Evolutionary conservation across 2,113 vertebrate species (phyloP).

Genomic region (Epinephelus fuscoguttatus): DNA sequence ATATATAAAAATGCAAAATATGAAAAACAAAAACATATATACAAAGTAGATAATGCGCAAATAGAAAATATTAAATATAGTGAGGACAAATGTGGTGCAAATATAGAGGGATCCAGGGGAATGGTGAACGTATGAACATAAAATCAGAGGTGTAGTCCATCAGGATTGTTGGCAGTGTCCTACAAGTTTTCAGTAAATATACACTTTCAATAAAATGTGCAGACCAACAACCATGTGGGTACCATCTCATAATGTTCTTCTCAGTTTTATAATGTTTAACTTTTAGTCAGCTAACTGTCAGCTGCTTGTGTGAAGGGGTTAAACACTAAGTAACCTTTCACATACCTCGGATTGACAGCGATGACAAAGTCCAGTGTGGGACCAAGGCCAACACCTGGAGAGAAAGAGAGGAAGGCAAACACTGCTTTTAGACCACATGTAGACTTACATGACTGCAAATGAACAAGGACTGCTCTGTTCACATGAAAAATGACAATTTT

Average conservation of each 20-base stretch:
- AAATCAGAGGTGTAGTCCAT: no score
- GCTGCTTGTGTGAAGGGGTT: not conserved
- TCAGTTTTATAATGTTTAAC: slow-evolving; percentile 13
- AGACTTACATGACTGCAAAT: not conserved
- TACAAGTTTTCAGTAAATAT: not conserved
- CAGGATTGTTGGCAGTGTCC: no score
- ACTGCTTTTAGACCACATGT: not conserved
- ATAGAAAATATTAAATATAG: no score
- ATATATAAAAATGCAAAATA: no score
- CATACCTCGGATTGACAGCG: slow-evolving; percentile 93
- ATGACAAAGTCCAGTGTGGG: slow-evolving; percentile 94
- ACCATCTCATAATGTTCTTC: no score
- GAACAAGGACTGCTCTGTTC: not conserved
- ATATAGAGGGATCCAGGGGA: no score
- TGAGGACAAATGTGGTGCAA: no score
- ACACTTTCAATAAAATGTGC: not conserved
- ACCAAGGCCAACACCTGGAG: slow-evolving; percentile 91
- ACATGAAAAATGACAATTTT: not conserved
- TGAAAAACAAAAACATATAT: no score
- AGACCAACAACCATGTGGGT: not conserved
- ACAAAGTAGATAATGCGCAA: no score
- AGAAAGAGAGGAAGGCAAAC: not conserved
- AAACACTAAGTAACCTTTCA: not conserved
- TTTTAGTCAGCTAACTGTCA: not conserved
- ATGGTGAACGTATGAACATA: no score